Conservation (phyloP, 2,888 invertebrate genomes). For the Itoplectis maculator region DNA sequence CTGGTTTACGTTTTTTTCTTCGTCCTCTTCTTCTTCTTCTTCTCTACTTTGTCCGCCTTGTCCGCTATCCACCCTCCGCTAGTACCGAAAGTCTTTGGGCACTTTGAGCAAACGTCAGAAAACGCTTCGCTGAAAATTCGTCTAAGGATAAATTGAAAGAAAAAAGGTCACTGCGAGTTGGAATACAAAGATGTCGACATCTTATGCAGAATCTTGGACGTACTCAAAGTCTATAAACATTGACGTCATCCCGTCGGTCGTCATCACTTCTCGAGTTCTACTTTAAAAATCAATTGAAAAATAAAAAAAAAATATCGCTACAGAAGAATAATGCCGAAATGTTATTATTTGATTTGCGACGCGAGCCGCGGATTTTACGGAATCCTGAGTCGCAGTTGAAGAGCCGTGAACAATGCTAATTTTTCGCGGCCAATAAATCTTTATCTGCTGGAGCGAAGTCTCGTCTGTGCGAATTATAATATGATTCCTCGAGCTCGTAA, state of each 20-base stretch:
- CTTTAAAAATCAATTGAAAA: too few species aligned
- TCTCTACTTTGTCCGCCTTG: too few species aligned
- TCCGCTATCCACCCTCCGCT: neutral
- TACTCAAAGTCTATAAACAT: neutral
- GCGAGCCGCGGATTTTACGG: neutral
- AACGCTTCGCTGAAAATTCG: neutral
- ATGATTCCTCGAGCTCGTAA: neutral
- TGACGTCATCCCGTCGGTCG: too few species aligned
- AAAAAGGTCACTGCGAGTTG: neutral
- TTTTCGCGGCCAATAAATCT: neutral
- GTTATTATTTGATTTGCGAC: neutral
- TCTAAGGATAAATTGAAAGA: neutral
- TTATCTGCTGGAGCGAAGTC: neutral
- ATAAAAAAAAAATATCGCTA: too few species aligned
- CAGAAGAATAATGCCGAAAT: too few species aligned
- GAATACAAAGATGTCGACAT: neutral
- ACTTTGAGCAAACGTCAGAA: neutral
- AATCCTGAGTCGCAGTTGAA: neutral
- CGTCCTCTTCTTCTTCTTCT: neutral
- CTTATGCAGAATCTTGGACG: neutral
- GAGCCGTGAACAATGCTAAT: neutral
- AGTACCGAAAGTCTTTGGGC: neutral
- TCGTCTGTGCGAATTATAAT: neutral
- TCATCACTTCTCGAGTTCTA: too few species aligned
- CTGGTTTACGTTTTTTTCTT: slow-evolving; percentile 14